phyloP scores from a whole-genome alignment of 2,888 invertebrate genomes.

The Caenorhabditis uteleia region DNA sequence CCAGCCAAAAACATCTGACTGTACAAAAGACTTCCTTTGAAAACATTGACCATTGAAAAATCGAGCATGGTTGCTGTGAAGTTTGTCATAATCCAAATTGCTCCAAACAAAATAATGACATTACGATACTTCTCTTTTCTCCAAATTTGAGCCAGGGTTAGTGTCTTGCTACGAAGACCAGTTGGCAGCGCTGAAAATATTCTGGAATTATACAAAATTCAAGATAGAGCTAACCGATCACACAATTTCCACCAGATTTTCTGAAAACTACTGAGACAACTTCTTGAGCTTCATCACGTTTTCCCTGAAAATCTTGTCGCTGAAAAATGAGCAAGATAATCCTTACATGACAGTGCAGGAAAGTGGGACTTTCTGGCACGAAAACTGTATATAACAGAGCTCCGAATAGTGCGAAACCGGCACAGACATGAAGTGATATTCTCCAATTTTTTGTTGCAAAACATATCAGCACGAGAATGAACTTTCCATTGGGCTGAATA shows the following conservation, averaged over 20 bases:
- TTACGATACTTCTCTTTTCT: slow-evolving; percentile 28
- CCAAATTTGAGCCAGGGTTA: slow-evolving; percentile 28
- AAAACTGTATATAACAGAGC: slow-evolving; percentile 20
- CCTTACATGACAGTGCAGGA: slow-evolving; percentile 23
- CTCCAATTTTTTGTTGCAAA: slow-evolving; percentile 33
- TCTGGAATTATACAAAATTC: neutral
- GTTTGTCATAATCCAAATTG: slow-evolving; percentile 37
- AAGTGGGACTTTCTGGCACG: slow-evolving; percentile 38
- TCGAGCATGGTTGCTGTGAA: slow-evolving; percentile 35
- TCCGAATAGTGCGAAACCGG: slow-evolving; percentile 14
- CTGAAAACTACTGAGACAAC: slow-evolving; percentile 11
- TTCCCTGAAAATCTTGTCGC: slow-evolving; percentile 11
- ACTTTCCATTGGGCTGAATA: slow-evolving; percentile 31
- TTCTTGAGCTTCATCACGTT: slow-evolving; percentile 9
- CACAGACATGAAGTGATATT: slow-evolving; percentile 28
- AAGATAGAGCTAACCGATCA: slow-evolving; percentile 5
- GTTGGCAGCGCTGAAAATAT: slow-evolving; percentile 4
- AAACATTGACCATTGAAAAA: slow-evolving; percentile 28
- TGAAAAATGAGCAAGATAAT: neutral
- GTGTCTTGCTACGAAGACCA: slow-evolving; percentile 12
- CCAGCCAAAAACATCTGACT: slow-evolving; percentile 33
- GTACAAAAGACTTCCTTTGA: slow-evolving; percentile 15
- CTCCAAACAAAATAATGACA: slow-evolving; percentile 24
- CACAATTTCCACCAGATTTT: slow-evolving; percentile 22
- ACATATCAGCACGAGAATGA: slow-evolving; percentile 34